Conservation (phyloP, 2,797 vertebrate species). For the Myripristis murdjan region DNA sequence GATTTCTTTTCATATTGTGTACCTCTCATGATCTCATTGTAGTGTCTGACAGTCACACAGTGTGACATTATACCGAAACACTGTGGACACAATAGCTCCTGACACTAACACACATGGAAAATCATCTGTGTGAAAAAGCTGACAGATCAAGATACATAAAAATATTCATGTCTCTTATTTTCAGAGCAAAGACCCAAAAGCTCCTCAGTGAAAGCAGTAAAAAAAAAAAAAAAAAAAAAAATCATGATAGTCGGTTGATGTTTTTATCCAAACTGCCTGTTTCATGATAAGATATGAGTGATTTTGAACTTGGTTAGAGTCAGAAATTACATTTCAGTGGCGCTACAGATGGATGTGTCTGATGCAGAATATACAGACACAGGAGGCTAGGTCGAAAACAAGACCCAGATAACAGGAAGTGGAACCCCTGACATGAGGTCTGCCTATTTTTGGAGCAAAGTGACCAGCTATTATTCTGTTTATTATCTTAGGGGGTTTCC, state of each 20-base stretch:
- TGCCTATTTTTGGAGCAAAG: conserved; percentile 51
- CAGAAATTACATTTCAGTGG: not conserved
- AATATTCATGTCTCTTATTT: conserved; percentile 18
- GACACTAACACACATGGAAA: not conserved
- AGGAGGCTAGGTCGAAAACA: conserved; percentile 52
- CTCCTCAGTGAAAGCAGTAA: not conserved
- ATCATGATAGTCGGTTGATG: not conserved
- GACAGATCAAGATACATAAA: conserved; percentile 6
- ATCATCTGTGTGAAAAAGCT: conserved; percentile 2
- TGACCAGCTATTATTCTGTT: conserved; percentile 69
- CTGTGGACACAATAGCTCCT: not conserved
- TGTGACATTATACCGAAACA: conserved; percentile 31
- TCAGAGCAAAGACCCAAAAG: not conserved
- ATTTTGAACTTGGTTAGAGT: too few species aligned
- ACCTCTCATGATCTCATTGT: not conserved
- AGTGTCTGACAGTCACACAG: not conserved
- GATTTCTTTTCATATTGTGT: conserved; percentile 18
- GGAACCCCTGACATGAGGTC: conserved; percentile 38
- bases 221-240: not conserved
- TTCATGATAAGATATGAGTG: conserved; percentile 7
- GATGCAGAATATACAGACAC: conserved; percentile 14
- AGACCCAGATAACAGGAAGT: conserved; percentile 73
- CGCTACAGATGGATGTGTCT: not conserved
- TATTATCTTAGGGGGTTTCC: conserved; percentile 78
- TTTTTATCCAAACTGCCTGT: not conserved